Base-by-base conservation (phyloP, 2,113 vertebrate genomes). In the Brachypodius melanocephalos region DNA sequence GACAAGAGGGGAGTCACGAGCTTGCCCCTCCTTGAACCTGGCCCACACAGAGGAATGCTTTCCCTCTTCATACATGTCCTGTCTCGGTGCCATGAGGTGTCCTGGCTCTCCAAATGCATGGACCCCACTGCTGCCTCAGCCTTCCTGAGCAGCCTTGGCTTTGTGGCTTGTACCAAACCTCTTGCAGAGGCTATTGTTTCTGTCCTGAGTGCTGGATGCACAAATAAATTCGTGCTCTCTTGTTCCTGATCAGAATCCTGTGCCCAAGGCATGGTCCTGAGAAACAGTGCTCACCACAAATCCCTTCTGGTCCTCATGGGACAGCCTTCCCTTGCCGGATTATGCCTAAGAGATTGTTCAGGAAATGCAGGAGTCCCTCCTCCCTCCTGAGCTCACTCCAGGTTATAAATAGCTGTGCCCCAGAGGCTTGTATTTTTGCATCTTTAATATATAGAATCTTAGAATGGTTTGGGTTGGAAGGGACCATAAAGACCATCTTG, bases 1-100 rank as follows among this genome's bases (percentile, higher is more conserved):
- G 72, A 19, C 36, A 0, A 88, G 32, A 88, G 31, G 2, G 5
- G 5, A 42, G 9, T 12, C 72, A 81, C 0, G 0, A 57, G 8
- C 6, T 48, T 58, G 13, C 8, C 61, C 26, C 12, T 74, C 46
- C 52, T 67, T 31, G 42, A 21, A 25, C 36, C 25, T 85, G 14
- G 25, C 38, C 34, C 10, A 4, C 48, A 42, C 2, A 6, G 17
- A 63, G 46, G 51, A 81, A 38, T 31, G 32, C 40, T 49, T 62
- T 68, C 17, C 29, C 26, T 68, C 24, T 48, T 77, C 29, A 3
- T 6, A 5, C 0, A 0, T 16, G 20, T 17, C 69, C 43, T 58
- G 40, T 54, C 55, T 71, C 0, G 0, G 18, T n/a, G 51, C 43
- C 49, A 5, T 5, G 12, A 54, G 26, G 9, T 63, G 54, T 28